Evolutionary conservation across 92 coral and sea anemone species (phyloP), one percentile per base, ranked within the genome.

Genomic region (Phenganax stokvisi): DNA sequence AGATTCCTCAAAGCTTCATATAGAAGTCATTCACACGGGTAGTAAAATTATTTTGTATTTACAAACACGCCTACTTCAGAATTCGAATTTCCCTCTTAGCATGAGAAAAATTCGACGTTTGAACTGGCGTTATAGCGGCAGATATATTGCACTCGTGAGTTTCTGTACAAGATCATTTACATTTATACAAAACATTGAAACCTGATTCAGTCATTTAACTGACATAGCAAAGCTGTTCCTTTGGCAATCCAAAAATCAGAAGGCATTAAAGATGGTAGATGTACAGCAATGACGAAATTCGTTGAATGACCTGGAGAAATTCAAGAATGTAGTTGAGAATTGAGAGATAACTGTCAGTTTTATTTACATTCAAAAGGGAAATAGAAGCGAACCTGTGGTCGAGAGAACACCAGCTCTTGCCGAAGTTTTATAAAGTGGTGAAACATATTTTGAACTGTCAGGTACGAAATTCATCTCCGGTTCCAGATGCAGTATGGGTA

Each of bases 161-260:
- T n/a, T 25, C 53, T 56, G 13, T 75, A 30, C 60, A 75, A 75
- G 8, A 51, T 28, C 31, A 75, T 75, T 57, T 64, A 76, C 70
- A 30, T 77, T 77, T 77, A 44, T 79, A 79, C 83, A 79, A 79
- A 51, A 76, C 8, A 53, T 12, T 62, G 37, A 16, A 29, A 51
- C 71, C 56, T 57, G 71, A 60, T 0, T 87, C 85, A 96, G 68
- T 96, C 99, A 70, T 92, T 96, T 11, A 92, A 89, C 54, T 96
- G 99, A 71, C 99, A 96, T 44, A 96, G 89, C 54, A 96, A 80
- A 10, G 99, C 99, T 2, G 93, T 96, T 27, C 99, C 99, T 68
- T 96, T 96, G 51, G 92, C 99, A 51, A 96, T 92, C 99, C 99
- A 96, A 90, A 88, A 96, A 55, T 91, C 91, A 9, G 93, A 93